Base-by-base conservation (phyloP, 2,113 vertebrate species). In the Ochotona curzoniae region DNA sequence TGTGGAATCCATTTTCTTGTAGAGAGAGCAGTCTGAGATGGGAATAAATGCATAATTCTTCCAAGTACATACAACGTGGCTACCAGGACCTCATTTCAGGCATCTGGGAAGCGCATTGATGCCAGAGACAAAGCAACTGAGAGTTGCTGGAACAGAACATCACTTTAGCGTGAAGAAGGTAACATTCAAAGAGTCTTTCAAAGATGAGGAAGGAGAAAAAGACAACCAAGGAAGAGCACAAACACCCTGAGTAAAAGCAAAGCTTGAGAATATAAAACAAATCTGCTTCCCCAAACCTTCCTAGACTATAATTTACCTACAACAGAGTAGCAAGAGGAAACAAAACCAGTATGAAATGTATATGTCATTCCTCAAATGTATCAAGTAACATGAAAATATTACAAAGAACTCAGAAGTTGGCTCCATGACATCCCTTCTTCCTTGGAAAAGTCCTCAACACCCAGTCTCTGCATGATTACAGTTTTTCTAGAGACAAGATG, bases 401-500 rank as follows among this genome's bases (percentile, higher is more conserved):
- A 83, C 38, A 95, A 94, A 89, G 26, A 79, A 35, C 70, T 4
- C 14, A 7, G 10, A 73, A 85, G 11, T 15, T 13, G 26, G 8
- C 38, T 85, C 26, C 47, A 12, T 10, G 47, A 63, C 61, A 63
- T 18, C 71, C 25, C 18, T 83, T 49, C 67, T 20, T 49, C 70
- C 63, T 49, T 73, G 8, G 21, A 93, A 83, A 85, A 64, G 0
- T 32, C 17, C 26, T 14, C 63, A 88, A 76, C 32, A 2, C 30
- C 88, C 57, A 70, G 30, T 17, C 26, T 80, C 57, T 47, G 25
- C 18, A 20, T 49, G 30, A 74, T 90, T 81, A 83, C 64, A 17
- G 63, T 92, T 93, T 91, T 75, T 83, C 35, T 73, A 67, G 13
- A 94, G 61, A 30, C 21, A 92, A 78, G 63, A 21, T 3, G 83